A percentile compares a stretch with the other conserved stretches of the same genome.
Conservation (phyloP, 1,140 invertebrate species). For the Drusus annulatus region DNA sequence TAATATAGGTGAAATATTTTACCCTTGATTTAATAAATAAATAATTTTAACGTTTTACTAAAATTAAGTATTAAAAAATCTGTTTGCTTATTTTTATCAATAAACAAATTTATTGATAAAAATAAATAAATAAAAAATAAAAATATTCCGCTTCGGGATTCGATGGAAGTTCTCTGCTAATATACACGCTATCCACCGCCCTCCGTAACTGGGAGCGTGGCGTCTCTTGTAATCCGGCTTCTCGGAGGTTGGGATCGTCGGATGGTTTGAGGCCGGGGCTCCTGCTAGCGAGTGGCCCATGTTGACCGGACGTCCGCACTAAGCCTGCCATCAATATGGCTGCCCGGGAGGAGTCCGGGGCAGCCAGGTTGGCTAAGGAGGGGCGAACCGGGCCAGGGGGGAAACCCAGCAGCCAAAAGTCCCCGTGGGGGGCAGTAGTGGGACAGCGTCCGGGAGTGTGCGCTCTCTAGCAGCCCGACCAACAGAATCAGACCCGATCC, state of each 20-base stretch:
- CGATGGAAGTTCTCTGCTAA: neutral
- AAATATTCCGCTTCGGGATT: neutral
- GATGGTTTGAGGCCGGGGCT: slow-evolving; percentile 92
- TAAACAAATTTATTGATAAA: no score
- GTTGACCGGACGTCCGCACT: slow-evolving; percentile 90
- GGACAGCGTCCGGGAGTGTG: slow-evolving; percentile 96
- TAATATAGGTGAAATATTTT: no score
- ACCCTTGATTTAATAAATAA: no score
- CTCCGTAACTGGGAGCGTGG: slow-evolving; percentile 85
- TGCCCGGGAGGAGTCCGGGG: slow-evolving; percentile 83
- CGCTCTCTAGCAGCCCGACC: slow-evolving; percentile 85
- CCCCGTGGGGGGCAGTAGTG: slow-evolving; percentile 96
- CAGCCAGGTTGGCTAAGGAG: slow-evolving; percentile 94
- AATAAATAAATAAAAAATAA: neutral
- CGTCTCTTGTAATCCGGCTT: slow-evolving; percentile 95
- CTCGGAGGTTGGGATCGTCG: slow-evolving; percentile 88
- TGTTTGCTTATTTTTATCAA: no score
- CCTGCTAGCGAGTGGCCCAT: slow-evolving; percentile 78
- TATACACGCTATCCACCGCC: slow-evolving; percentile 17
- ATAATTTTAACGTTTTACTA: no score
- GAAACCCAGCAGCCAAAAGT: slow-evolving; percentile 98
- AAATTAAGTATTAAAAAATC: no score
- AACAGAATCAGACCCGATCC: slow-evolving; percentile 89
- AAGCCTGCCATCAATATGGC: slow-evolving; percentile 96
- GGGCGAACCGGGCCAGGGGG: slow-evolving; percentile 96